Evolutionary conservation across 2,113 vertebrate genomes (phyloP), one percentile per base, ranked within the genome.

Genomic region (Corythornis vintsioides): DNA sequence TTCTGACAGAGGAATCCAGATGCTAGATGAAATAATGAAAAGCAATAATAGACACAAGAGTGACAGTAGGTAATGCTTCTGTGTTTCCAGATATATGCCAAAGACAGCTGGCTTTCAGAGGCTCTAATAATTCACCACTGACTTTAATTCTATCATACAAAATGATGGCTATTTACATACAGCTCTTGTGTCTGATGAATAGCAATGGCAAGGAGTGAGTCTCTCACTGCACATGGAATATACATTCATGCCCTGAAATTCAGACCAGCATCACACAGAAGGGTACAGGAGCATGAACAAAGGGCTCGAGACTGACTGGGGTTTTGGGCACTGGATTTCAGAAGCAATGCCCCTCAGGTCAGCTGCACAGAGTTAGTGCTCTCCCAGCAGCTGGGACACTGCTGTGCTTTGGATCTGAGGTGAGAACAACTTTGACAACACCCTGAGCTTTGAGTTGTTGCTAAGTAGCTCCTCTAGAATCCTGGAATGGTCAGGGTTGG

Each of bases 11-110:
- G 22, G 45, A 72, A 86, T 80, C 74, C 4, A 72, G 77, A 70
- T 65, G 17, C 8, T 43, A 60, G 33, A 28, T 82, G 66, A 87
- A 91, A 91, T 92, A 90, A 86, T 55, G 43, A 93, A 89, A 73
- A 59, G 38, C 77, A 95, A 72, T 81, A 78, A 87, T 6, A 82
- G 43, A 70, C 10, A 85, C 71, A 31, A 35, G 55, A 82, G 48
- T 63, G 42, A 35, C 52, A 80, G 45, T 13, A 74, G 50, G 57
- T 63, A 85, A 83, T 59, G 72, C 15, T 52, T 50, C 40, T 25
- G 15, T 25, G 6, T 57, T 82, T 70, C 35, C 40, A 52, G 45
- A 65, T 15, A 69, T 9, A 43, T 43, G 40, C 42, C 21, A 80
- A 47, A 16, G 56, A 6, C 45, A 79, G 59, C 19, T 76, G 71